phyloP scores from a whole-genome alignment of 23 tunicate species.

The Corella eumyota region DNA sequence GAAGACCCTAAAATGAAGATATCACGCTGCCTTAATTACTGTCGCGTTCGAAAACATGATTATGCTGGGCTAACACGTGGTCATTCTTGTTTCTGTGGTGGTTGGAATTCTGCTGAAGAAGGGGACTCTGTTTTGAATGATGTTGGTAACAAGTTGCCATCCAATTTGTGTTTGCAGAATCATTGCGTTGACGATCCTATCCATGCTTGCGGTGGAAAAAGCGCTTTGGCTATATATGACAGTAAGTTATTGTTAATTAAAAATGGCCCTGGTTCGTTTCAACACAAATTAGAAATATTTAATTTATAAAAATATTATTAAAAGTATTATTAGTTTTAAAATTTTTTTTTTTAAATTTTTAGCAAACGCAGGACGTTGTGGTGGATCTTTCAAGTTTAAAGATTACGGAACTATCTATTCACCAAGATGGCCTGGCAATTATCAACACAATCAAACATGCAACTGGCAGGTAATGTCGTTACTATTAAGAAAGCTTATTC shows the following conservation, averaged over 20 bases:
- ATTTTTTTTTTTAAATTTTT: too few species aligned
- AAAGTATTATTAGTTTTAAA: too few species aligned
- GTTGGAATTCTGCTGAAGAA: constrained; percentile 4
- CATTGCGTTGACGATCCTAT: constrained; percentile 31
- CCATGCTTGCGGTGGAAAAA: constrained; percentile 53
- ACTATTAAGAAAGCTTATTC: too few species aligned
- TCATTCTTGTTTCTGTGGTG: constrained; percentile 23
- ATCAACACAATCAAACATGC: constrained; percentile 26
- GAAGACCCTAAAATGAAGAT: constrained; percentile 28
- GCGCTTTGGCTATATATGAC: constrained; percentile 58
- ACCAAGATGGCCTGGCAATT: constrained; percentile 55
- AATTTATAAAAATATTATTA: too few species aligned
- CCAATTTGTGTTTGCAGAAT: constrained; percentile 11
- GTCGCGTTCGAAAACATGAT: constrained; percentile 15
- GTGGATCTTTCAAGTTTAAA: background rate
- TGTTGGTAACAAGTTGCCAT: constrained; percentile 16
- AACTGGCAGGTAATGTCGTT: too few species aligned
- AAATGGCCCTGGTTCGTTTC: too few species aligned
- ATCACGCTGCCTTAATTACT: constrained; percentile 32
- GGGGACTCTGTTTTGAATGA: constrained; percentile 14
- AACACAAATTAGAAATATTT: too few species aligned
- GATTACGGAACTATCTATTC: constrained; percentile 42
- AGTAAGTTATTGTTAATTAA: constrained; percentile 14
- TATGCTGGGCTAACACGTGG: constrained; percentile 45
- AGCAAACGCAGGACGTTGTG: constrained; percentile 46